phyloP scores from a whole-genome alignment of 2,113 vertebrate species.

The Taurulus bubalis region DNA sequence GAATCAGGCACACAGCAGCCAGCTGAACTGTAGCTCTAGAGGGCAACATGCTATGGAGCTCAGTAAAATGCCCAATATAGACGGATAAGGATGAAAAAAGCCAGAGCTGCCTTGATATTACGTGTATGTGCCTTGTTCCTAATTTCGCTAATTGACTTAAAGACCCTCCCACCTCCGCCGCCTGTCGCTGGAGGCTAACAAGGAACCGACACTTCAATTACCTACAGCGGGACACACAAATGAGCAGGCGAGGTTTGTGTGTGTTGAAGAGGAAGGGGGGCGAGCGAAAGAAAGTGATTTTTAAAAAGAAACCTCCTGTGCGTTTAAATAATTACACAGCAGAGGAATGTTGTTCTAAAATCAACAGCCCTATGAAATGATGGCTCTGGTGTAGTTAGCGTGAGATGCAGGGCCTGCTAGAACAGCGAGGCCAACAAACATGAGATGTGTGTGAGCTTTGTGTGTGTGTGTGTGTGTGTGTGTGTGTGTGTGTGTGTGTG shows the following conservation, averaged over 20 bases:
- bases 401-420: slow-evolving; percentile 26
- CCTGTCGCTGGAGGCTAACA: slow-evolving; percentile 51
- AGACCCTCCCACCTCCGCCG: slow-evolving; percentile 31
- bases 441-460: background rate
- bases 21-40: slow-evolving; percentile 42
- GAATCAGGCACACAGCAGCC: slow-evolving; percentile 2
- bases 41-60: slow-evolving; percentile 40
- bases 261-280: background rate
- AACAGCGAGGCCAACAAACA: slow-evolving; percentile 22
- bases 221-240: slow-evolving; percentile 62
- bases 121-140: slow-evolving; percentile 52
- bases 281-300: slow-evolving; percentile 43
- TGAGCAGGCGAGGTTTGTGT: slow-evolving; percentile 32
- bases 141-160: slow-evolving; percentile 67
- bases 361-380: slow-evolving; percentile 64
- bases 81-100: slow-evolving; percentile 11
- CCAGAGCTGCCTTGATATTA: slow-evolving; percentile 40
- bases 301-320: slow-evolving; percentile 63
- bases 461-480: slow-evolving; percentile 7
- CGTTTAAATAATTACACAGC: slow-evolving; percentile 74
- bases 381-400: slow-evolving; percentile 56
- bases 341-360: slow-evolving; percentile 74
- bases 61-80: slow-evolving; percentile 29
- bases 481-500: slow-evolving; percentile 18
- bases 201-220: slow-evolving; percentile 70